Evolutionary conservation across 1,140 invertebrate species (phyloP), one percentile per base, ranked within the genome.

Genomic region (Anoplophora glabripennis): DNA sequence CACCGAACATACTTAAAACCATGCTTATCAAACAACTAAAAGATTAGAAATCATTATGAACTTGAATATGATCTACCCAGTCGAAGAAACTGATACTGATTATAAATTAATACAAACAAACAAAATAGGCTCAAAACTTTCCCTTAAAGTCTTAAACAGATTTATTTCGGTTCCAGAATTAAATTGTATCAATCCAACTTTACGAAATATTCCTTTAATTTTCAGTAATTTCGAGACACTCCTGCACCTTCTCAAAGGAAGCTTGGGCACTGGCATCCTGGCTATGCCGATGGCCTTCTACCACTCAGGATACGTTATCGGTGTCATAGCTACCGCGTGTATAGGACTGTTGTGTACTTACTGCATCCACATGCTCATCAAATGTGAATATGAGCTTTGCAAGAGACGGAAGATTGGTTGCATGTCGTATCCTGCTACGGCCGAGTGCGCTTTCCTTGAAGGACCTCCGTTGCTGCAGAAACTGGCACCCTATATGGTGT

Each of bases 211-310:
- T n/a, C n/a, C 9, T 14, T 53, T 65, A 63, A 63, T 68, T 72
- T 77, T 10, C 68, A 92, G 89, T 48, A 90, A 90, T 76, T 76
- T 77, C 21, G 89, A 92, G 57, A 93, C 90, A 0, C 78, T 93
- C 61, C 84, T 92, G 61, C 90, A 93, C 72, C 74, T 93, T 59
- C 72, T 93, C 14, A 93, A 93, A 70, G 90, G 89, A 17, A 93
- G 92, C 70, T 82, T 95, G 52, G 93, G 93, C 5, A 94, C 93
- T 0, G 93, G 93, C 5, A 90, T 96, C 42, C 72, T 96, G 45
- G 92, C 93, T 12, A 94, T 96, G 89, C 90, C 93, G 2, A 84
- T 86, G 68, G 92, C 93, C 0, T 88, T 94, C 61, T 79, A 78
- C 45, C 86, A 94, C 71, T 80, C 92, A 11, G 93, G 93, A 35